phyloP scores from a whole-genome alignment of 2,113 vertebrate genomes.

The Bolborhynchus lineola region DNA sequence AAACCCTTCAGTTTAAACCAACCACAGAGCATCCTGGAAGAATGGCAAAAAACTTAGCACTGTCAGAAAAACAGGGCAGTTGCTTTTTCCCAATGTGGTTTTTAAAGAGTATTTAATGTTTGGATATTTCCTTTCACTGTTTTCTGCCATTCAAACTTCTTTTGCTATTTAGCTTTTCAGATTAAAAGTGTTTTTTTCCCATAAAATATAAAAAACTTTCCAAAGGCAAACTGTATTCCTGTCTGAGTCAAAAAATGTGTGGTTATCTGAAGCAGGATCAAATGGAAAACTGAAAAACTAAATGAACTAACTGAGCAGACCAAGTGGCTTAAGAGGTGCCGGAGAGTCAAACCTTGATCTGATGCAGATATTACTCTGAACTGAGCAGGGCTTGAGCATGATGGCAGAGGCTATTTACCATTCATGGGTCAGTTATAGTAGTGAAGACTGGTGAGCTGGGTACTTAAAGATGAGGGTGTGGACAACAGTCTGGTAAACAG shows the following conservation, averaged over 20 bases:
- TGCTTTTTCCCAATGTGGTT: not conserved
- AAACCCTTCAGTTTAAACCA: not conserved
- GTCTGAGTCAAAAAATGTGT: not conserved
- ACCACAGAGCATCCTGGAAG: not conserved
- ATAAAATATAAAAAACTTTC: not conserved
- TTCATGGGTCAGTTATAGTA: accelerated
- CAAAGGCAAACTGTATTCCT: not conserved
- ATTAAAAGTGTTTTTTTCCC: not conserved
- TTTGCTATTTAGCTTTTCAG: not conserved
- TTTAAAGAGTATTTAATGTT: not conserved
- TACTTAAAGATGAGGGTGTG: not conserved
- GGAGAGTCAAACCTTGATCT: not conserved
- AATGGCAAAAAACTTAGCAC: not conserved
- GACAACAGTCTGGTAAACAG: not conserved
- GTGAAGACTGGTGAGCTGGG: not conserved
- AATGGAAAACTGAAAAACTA: not conserved
- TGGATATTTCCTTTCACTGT: constrained; percentile 27
- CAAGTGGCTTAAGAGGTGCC: not conserved
- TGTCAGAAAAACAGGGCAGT: not conserved
- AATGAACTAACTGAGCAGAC: not conserved
- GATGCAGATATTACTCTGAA: not conserved
- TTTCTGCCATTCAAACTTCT: not conserved
- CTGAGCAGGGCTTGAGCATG: not conserved
- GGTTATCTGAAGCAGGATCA: not conserved
- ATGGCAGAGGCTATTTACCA: not conserved